phyloP scores from a whole-genome alignment of 2,113 vertebrate genomes.

The western clawed frog (Xenopus tropicalis) region UCB_Xtro_10.0 CM004445.2:146039501-146040000 shows the following conservation, averaged over 20 bases:
- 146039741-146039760: neutral
- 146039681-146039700: conserved; percentile 20
- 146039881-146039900: neutral
- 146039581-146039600: neutral
- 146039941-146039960: too few relatives aligned
- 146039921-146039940: too few relatives aligned
- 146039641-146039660: conserved; percentile 15
- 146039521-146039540: too few relatives aligned
- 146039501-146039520: too few relatives aligned
- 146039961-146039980: too few relatives aligned
- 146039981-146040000: too few relatives aligned
- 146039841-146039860: conserved; percentile 42
- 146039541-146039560: too few relatives aligned
- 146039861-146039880: conserved; percentile 42
- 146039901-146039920: too few relatives aligned
- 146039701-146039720: neutral
- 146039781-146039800: conserved; percentile 10
- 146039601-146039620: conserved; percentile 14
- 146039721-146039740: neutral
- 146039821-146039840: conserved; percentile 36
- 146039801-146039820: conserved; percentile 37
- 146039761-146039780: conserved; percentile 28
- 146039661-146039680: conserved; percentile 24
- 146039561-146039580: too few relatives aligned
- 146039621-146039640: conserved; percentile 30